Base-by-base conservation (phyloP, 2,113 vertebrate species). In the Columbina picui region DNA sequence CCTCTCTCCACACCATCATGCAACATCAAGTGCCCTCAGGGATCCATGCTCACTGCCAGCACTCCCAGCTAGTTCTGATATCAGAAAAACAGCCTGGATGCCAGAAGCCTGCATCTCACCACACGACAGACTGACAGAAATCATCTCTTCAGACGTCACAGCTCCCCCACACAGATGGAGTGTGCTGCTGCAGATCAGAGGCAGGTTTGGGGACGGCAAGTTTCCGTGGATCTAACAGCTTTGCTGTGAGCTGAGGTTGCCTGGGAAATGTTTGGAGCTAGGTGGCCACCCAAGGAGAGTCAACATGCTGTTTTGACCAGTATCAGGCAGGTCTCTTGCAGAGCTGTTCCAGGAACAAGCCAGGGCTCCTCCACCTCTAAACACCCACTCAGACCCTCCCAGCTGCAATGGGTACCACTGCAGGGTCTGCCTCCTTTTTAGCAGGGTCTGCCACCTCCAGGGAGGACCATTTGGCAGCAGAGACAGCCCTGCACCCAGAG, bases 41-140 rank as follows among this genome's bases (percentile, higher is more conserved):
- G 79, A 90, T 77, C 75, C 5, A 0, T 26, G 71, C 75, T 73
- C 6, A 1, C 70, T 0, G 5, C 50, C 79, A 76, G 85, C 6
- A 17, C 76, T 90, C 50, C 59, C 64, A 93, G 68, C 68, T 55
- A 59, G 55, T 38, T 74, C 88, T 34, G 79, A 93, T 68, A 90
- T 45, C 85, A 76, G 85, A 39, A 67, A 69, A 77, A 30, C 75
- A 94, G 41, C 68, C 83, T 47, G 59, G 38, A 32, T 86, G 88
- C 80, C 95, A 95, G 76, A 25, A 92, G 50, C 79, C 86, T 55
- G 83, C 86, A 9, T 61, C 67, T 86, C 92, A 89, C 94, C 81
- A 8, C 0, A 6, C 19, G 23, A 63, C 2, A 88, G 91, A 67
- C 85, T 88, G 90, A 47, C 92, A 94, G 92, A 36, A 84, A 84